Conservation (phyloP, 2,797 vertebrate species). For the Chloroceryle inda region DNA sequence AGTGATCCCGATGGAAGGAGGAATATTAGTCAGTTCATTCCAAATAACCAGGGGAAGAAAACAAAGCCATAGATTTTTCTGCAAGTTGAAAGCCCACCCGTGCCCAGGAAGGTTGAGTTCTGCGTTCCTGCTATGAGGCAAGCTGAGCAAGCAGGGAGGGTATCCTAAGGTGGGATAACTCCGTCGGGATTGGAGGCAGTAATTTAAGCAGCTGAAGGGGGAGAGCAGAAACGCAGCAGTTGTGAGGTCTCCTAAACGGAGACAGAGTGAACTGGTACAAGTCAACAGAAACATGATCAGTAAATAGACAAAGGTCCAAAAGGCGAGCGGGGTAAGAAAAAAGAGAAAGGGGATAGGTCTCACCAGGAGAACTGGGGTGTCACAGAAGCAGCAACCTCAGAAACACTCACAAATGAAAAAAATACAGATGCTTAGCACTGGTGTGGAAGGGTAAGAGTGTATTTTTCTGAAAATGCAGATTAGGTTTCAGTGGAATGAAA, state of each 20-base stretch:
- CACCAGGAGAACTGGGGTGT: not conserved
- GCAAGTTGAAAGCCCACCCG: not conserved
- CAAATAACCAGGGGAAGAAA: not conserved
- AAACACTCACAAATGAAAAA: not conserved
- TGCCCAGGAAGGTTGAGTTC: not conserved
- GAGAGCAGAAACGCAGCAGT: not conserved
- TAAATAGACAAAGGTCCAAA: not conserved
- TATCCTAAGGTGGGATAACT: not conserved
- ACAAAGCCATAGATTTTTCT: not conserved
- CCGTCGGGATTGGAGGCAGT: not conserved
- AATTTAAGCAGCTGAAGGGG: not conserved
- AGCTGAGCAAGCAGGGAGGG: not conserved
- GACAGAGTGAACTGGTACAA: not conserved
- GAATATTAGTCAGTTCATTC: not conserved
- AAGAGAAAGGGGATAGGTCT: not conserved
- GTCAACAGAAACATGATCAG: not conserved
- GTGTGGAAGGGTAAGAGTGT: accelerated
- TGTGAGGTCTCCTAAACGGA: not conserved
- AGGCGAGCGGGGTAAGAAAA: not conserved
- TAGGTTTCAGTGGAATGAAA: not conserved
- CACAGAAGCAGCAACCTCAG: not conserved
- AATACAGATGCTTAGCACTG: not conserved
- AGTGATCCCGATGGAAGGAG: not conserved
- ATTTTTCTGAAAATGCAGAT: not conserved
- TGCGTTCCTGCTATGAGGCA: not conserved